phyloP scores from a whole-genome alignment of 2,888 invertebrate species.

The Eristalis arbustorum region DNA sequence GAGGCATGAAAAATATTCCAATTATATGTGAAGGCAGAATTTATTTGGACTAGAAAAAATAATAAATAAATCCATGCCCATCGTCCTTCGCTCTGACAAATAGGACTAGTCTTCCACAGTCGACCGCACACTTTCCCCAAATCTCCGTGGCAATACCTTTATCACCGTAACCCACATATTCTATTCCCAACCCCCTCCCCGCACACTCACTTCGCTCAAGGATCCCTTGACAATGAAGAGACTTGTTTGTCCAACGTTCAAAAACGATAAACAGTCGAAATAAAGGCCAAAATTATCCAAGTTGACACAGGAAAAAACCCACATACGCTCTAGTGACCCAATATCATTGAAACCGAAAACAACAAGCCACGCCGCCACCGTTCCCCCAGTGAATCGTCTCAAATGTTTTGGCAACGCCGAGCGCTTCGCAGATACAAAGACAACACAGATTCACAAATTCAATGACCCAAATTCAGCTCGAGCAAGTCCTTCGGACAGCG shows the following conservation, averaged over 20 bases:
- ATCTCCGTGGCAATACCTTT: neutral
- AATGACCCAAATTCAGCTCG: slow-evolving; percentile 48
- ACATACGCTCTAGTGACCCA: slow-evolving; percentile 64
- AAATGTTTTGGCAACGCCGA: slow-evolving; percentile 27
- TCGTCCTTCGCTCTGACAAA: neutral
- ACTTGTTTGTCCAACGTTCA: neutral
- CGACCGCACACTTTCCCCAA: neutral
- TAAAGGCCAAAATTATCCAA: neutral
- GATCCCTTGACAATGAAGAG: neutral
- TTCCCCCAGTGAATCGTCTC: slow-evolving; percentile 17
- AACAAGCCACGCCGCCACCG: neutral
- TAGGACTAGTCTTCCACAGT: neutral
- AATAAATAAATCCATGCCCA: no score
- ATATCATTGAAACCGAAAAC: slow-evolving; percentile 7
- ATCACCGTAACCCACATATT: neutral
- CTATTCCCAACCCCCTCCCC: neutral
- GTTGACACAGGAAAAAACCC: slow-evolving; percentile 9
- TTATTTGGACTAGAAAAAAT: no score
- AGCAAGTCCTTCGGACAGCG: slow-evolving; percentile 29
- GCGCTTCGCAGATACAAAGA: neutral
- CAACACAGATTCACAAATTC: slow-evolving; percentile 21
- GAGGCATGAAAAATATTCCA: no score
- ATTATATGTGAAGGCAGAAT: no score
- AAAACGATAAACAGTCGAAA: neutral
- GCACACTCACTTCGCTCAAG: neutral